phyloP scores from a whole-genome alignment of 1,140 invertebrate species.

The Galendromus occidentalis region DNA sequence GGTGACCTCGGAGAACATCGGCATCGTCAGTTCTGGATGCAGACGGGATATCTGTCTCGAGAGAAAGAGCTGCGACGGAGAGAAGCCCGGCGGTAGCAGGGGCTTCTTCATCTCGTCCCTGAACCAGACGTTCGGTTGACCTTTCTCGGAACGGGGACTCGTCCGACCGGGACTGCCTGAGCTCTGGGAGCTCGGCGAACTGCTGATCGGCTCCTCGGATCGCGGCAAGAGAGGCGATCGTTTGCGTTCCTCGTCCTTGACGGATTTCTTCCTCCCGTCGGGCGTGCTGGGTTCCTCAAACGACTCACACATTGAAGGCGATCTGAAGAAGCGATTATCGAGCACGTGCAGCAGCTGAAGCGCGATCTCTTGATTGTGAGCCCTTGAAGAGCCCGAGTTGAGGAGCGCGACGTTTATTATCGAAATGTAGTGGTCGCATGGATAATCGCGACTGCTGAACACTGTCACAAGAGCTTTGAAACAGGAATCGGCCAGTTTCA shows the following conservation, averaged over 20 bases:
- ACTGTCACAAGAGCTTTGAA: constrained; percentile 84
- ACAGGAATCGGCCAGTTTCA: constrained; percentile 77
- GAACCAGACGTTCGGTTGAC: neutral
- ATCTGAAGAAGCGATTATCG: constrained; percentile 83
- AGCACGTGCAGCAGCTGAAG: constrained; percentile 78
- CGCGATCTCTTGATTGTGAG: constrained; percentile 74
- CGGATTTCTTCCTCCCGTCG: neutral
- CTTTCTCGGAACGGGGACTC: constrained; percentile 1
- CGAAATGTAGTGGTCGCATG: constrained; percentile 91
- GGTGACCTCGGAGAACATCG: constrained; percentile 97
- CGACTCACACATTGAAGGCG: constrained; percentile 20
- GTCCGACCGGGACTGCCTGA: neutral
- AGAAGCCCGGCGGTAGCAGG: constrained; percentile 62
- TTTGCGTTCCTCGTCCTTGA: neutral
- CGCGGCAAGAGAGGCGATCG: neutral
- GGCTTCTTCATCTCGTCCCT: constrained; percentile 21
- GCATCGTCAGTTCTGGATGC: constrained; percentile 93
- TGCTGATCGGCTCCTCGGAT: neutral
- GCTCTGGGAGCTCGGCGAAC: constrained; percentile 1
- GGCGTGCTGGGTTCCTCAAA: constrained; percentile 10
- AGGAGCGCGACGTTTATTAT: constrained; percentile 91
- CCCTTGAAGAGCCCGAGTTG: constrained; percentile 78
- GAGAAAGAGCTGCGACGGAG: constrained; percentile 70
- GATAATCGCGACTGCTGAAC: constrained; percentile 89
- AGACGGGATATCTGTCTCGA: constrained; percentile 74